Conservation (phyloP, 2,888 invertebrate species). For the Agriopis marginaria region DNA sequence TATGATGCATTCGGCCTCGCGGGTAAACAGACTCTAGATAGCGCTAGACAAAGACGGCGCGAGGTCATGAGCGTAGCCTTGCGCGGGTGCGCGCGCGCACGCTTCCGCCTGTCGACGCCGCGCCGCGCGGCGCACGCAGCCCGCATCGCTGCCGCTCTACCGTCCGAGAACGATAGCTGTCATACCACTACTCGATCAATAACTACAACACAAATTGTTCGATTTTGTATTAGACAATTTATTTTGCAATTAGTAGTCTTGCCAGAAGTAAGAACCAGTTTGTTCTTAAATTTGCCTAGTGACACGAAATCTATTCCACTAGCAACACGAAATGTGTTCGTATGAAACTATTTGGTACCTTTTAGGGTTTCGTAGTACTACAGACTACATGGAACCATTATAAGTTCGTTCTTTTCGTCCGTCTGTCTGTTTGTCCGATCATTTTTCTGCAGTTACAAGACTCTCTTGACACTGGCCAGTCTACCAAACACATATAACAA, state of each 20-base stretch:
- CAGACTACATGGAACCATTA: too few species aligned
- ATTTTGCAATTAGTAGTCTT: too few species aligned
- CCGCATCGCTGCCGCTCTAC: constrained; percentile 58
- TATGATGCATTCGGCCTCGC: constrained; percentile 85
- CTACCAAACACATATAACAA: neutral
- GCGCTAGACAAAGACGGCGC: constrained; percentile 85
- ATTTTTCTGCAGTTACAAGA: neutral
- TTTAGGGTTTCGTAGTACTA: too few species aligned
- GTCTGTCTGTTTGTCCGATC: neutral
- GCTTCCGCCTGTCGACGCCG: constrained; percentile 80
- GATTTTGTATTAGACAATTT: neutral
- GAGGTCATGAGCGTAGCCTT: constrained; percentile 86
- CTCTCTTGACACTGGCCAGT: neutral
- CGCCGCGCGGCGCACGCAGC: constrained; percentile 53
- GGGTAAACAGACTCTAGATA: constrained; percentile 84
- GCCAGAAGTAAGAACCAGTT: too few species aligned
- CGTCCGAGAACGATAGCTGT: constrained; percentile 52
- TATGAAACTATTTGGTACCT: too few species aligned
- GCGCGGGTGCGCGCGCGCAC: constrained; percentile 80
- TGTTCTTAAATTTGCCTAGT: too few species aligned
- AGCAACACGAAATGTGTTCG: too few species aligned
- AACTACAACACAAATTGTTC: neutral
- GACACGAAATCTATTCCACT: too few species aligned
- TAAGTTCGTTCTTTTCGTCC: too few species aligned
- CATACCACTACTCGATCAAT: neutral